Evolutionary conservation across 2,797 vertebrate genomes (phyloP).

Genomic region (Anguilla anguilla): DNA sequence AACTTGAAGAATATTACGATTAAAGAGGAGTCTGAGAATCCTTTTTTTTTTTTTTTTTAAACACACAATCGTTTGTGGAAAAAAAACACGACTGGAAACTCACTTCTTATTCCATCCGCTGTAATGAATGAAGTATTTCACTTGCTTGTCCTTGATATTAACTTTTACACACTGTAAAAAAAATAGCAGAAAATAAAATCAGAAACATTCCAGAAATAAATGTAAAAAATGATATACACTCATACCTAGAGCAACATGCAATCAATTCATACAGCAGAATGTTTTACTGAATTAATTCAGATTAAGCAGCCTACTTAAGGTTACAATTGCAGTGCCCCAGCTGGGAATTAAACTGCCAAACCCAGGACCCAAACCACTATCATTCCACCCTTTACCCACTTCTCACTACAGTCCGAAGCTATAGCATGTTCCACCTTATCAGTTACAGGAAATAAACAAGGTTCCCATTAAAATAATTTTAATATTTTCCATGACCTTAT

Average conservation of each 20-base stretch:
- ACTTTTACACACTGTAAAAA: slow-evolving; percentile 93
- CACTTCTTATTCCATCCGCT: slow-evolving; percentile 99
- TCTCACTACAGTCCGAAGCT: too few relatives aligned
- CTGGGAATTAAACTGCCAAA: background rate
- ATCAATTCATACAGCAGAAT: background rate
- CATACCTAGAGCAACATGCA: background rate
- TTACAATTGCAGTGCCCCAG: background rate
- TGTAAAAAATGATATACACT: background rate
- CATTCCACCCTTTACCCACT: too few relatives aligned
- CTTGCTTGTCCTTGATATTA: slow-evolving; percentile 98
- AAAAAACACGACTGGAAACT: slow-evolving; percentile 64
- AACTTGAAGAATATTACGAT: background rate
- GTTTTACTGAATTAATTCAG: background rate
- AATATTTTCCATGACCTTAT: background rate
- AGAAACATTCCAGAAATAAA: background rate
- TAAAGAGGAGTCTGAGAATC: background rate
- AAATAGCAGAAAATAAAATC: slow-evolving; percentile 44
- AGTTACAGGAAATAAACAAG: background rate
- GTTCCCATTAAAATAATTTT: background rate
- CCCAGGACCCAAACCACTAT: too few relatives aligned
- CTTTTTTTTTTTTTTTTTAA: background rate
- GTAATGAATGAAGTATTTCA: slow-evolving; percentile 99
- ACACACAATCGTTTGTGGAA: too few relatives aligned
- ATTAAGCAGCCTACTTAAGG: background rate
- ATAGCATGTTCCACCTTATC: background rate